phyloP scores from a whole-genome alignment of 2,797 vertebrate genomes.

The Poeciliopsis turneri region DNA sequence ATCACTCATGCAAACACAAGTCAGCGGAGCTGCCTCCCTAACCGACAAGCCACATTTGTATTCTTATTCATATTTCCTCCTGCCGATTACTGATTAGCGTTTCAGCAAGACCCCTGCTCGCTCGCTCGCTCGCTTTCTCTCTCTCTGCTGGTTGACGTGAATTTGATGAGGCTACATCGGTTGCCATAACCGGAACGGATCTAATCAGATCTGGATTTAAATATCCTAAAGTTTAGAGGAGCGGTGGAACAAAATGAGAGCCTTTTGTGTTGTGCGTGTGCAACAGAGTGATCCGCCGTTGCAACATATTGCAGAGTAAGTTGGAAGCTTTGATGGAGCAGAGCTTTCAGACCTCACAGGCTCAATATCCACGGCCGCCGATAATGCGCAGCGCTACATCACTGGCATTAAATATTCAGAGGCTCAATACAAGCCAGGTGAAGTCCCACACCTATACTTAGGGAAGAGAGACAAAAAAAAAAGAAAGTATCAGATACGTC shows the following conservation, averaged over 20 bases:
- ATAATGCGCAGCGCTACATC: slow-evolving; percentile 77
- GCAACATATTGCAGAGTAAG: slow-evolving; percentile 54
- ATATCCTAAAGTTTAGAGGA: slow-evolving; percentile 33
- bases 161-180: slow-evolving; percentile 31
- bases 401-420: slow-evolving; percentile 76
- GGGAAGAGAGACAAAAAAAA: neutral
- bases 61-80: slow-evolving; percentile 62
- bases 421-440: slow-evolving; percentile 63
- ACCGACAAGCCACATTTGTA: slow-evolving; percentile 67
- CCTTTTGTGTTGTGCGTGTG: neutral
- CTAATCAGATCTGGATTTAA: slow-evolving; percentile 32
- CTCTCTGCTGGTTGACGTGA: slow-evolving; percentile 1
- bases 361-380: slow-evolving; percentile 65
- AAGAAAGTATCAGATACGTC: neutral
- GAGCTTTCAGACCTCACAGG: slow-evolving; percentile 57
- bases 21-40: slow-evolving; percentile 49
- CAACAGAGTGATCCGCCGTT: slow-evolving; percentile 15
- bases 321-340: slow-evolving; percentile 64
- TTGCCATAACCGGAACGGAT: slow-evolving; percentile 23
- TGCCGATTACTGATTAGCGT: slow-evolving; percentile 59
- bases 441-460: slow-evolving; percentile 57
- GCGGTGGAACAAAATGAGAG: slow-evolving; percentile 10
- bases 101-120: slow-evolving; percentile 17
- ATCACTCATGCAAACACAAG: slow-evolving; percentile 58
- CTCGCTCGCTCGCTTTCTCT: slow-evolving; percentile 6